Evolutionary conservation across 2,888 invertebrate genomes (phyloP).

Genomic region (Esperia sulphurella): DNA sequence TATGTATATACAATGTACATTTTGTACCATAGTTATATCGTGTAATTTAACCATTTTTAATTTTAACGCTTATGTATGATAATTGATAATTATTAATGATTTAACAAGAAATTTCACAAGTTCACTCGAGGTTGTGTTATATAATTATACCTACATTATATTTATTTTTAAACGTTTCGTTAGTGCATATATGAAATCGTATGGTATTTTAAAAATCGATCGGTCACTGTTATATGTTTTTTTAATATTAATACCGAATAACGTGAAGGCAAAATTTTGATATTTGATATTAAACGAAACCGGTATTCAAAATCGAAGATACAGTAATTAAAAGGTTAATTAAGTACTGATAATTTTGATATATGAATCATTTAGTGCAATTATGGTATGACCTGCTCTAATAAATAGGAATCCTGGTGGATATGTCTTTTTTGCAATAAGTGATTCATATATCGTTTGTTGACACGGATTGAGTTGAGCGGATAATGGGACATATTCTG

Average conservation of each 20-base stretch:
- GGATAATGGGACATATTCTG: too few species aligned
- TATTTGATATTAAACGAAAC: too few species aligned
- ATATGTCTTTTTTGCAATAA: too few species aligned
- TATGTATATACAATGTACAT: neutral
- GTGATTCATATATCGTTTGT: too few species aligned
- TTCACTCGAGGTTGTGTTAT: conserved; percentile 73
- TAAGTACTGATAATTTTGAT: too few species aligned
- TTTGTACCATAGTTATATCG: conserved; percentile 3
- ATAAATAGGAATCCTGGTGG: too few species aligned
- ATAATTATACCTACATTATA: conserved; percentile 5
- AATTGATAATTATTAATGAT: conserved; percentile 10
- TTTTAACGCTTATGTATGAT: neutral
- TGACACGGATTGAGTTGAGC: too few species aligned
- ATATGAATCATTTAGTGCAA: too few species aligned
- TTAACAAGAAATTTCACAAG: conserved; percentile 32
- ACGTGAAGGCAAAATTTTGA: conserved; percentile 35
- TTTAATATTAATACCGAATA: conserved; percentile 14
- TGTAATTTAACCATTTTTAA: neutral
- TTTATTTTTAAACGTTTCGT: conserved; percentile 16
- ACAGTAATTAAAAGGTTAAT: too few species aligned
- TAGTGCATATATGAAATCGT: conserved; percentile 3
- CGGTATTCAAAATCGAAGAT: too few species aligned
- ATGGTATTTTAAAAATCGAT: conserved; percentile 10
- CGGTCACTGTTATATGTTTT: conserved; percentile 6
- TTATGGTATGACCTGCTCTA: too few species aligned